phyloP scores from a whole-genome alignment of 2,888 invertebrate species.

The Eilema sororculum region DNA sequence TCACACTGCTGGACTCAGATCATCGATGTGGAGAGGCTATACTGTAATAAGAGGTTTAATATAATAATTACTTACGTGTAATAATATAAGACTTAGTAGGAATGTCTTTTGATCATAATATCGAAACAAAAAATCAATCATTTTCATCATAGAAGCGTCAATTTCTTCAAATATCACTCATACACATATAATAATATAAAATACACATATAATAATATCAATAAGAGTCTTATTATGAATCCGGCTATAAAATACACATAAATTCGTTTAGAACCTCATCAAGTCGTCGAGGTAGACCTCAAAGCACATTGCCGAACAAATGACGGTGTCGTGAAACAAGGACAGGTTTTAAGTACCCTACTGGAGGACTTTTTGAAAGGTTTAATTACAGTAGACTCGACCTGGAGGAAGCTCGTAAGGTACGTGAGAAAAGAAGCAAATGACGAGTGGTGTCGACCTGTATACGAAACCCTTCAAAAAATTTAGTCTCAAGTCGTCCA shows the following conservation, averaged over 20 bases:
- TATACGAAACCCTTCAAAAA: too few species aligned
- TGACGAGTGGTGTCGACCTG: not conserved
- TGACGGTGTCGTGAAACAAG: not conserved
- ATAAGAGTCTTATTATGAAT: not conserved
- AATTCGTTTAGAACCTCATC: not conserved
- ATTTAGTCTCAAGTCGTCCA: too few species aligned
- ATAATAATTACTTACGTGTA: too few species aligned
- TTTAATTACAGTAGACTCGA: not conserved
- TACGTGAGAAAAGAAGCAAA: not conserved
- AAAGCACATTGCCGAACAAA: not conserved
- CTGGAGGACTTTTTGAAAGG: not conserved
- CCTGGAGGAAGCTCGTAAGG: not conserved
- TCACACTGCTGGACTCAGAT: not conserved
- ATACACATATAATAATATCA: not conserved
- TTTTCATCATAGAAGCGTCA: too few species aligned
- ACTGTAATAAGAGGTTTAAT: not conserved
- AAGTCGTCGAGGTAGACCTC: not conserved
- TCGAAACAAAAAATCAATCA: not conserved
- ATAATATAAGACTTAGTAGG: too few species aligned
- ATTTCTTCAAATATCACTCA: too few species aligned
- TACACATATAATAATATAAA: not conserved
- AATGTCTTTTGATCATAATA: not conserved
- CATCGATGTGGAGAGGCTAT: not conserved
- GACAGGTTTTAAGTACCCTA: not conserved
- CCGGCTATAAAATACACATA: not conserved